Evolutionary conservation across 2,113 vertebrate genomes (phyloP).

Genomic region (Nerophis lumbriciformis): DNA sequence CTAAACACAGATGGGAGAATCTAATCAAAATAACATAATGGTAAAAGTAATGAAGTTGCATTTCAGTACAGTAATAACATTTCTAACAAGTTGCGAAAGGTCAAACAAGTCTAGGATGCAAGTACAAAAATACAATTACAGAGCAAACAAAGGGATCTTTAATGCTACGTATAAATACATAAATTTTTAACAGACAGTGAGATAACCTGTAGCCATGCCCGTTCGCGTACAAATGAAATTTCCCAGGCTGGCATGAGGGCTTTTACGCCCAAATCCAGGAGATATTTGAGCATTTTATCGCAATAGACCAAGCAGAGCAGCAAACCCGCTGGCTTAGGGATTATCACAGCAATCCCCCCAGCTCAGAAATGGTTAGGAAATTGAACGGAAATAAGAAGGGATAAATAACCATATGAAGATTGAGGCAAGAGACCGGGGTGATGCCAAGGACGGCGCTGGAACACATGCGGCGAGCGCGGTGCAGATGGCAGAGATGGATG

Average conservation of each 20-base stretch:
- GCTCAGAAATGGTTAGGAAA: constrained; percentile 44
- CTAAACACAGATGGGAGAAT: no score
- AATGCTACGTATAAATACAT: no score
- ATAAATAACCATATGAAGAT: constrained; percentile 52
- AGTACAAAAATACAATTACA: no score
- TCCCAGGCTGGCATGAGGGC: constrained; percentile 18
- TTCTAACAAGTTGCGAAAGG: background rate
- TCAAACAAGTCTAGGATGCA: background rate
- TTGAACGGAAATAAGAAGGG: constrained; percentile 49
- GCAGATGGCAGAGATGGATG: constrained; percentile 57
- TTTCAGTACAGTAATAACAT: background rate
- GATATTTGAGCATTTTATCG: constrained; percentile 44
- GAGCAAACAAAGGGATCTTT: no score
- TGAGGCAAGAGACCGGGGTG: constrained; percentile 21
- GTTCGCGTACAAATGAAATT: constrained; percentile 29
- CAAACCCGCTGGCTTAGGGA: constrained; percentile 39
- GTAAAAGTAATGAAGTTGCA: background rate
- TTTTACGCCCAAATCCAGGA: constrained; percentile 38
- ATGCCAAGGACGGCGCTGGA: constrained; percentile 45
- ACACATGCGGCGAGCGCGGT: constrained; percentile 28
- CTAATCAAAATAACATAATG: no score
- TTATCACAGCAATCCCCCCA: constrained; percentile 46
- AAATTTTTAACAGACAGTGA: no score
- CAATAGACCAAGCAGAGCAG: constrained; percentile 28
- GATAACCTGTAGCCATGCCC: constrained; percentile 6